Conservation (phyloP, 2,113 vertebrate genomes). For the Dendropsophus ebraccatus region DNA sequence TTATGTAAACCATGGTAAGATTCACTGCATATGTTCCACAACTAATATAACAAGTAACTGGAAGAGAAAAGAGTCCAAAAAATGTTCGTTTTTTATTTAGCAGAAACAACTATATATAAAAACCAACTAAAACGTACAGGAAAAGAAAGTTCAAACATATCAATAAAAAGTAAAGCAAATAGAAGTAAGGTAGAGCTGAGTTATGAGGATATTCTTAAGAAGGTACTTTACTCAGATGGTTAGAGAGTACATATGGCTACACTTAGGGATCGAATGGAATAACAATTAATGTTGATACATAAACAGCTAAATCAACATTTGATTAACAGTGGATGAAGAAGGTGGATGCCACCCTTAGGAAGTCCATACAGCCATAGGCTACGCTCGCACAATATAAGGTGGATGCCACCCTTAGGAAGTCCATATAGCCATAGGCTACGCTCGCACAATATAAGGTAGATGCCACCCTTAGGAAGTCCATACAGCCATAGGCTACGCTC, state of each 20-base stretch:
- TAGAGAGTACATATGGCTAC: neutral
- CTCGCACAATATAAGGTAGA: too few relatives aligned
- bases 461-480: too few relatives aligned
- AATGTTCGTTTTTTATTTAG: slow-evolving; percentile 1
- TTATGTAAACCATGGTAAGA: neutral
- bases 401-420: too few relatives aligned
- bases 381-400: too few relatives aligned
- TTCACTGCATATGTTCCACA: neutral
- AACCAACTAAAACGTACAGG: slow-evolving; percentile 17
- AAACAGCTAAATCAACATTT: slow-evolving; percentile 10
- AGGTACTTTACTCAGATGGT: slow-evolving; percentile 20
- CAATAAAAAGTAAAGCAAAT: neutral
- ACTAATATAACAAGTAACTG: neutral
- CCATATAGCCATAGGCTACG: too few relatives aligned
- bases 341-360: too few relatives aligned
- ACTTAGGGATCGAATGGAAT: slow-evolving; percentile 4
- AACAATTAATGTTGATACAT: neutral
- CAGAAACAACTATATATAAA: slow-evolving; percentile 39
- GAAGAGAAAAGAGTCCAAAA: slow-evolving; percentile 19
- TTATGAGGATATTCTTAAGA: slow-evolving; percentile 6
- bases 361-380: too few relatives aligned
- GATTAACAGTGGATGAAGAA: too few relatives aligned
- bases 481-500: too few relatives aligned
- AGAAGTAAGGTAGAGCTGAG: neutral
- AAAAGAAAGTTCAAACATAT: neutral